These are phyloP conservation scores for Drosophila erecta DNA, from an alignment of 1,140 invertebrate genomes.

Conservation along the genomic window DNA sequence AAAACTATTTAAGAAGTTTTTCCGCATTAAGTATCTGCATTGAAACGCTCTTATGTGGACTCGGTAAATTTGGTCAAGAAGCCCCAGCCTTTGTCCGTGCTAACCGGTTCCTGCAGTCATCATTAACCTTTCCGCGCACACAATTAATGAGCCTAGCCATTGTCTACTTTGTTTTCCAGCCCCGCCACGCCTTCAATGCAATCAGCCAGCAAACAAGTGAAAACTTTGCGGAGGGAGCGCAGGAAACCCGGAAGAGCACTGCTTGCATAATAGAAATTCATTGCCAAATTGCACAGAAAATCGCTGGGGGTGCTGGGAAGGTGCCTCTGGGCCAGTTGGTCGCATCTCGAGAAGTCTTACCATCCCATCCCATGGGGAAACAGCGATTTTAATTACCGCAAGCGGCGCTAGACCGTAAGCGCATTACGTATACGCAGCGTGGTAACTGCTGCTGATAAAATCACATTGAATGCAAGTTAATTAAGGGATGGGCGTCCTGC, in stretches of 20 bases:
- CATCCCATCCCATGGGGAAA: not conserved
- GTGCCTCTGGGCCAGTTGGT: conserved; percentile 51
- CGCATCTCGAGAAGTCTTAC: conserved; percentile 39
- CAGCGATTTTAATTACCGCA: conserved; percentile 77
- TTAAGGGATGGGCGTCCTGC: conserved; percentile 56
- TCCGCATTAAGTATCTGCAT: too few relatives aligned
- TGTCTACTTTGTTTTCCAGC: conserved; percentile 57
- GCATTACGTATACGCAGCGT: conserved; percentile 74
- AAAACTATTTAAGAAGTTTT: not conserved
- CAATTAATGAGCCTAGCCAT: conserved; percentile 57
- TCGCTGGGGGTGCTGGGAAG: conserved; percentile 54
- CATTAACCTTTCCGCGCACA: conserved; percentile 69
- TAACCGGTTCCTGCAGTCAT: conserved; percentile 61
- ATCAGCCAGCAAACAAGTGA: conserved; percentile 60
- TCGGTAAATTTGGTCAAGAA: conserved; percentile 14
- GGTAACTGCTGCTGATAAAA: conserved; percentile 72
- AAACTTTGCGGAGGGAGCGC: conserved; percentile 19
- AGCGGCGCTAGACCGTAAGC: conserved; percentile 61
- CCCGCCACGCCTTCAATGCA: conserved; percentile 32
- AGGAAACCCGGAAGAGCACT: conserved; percentile 19
- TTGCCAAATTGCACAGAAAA: conserved; percentile 82
- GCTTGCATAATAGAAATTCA: conserved; percentile 78
- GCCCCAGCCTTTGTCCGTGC: conserved; percentile 13
- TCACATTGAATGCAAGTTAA: conserved; percentile 76
- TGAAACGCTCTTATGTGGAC: not conserved